Base-by-base conservation (phyloP, 1,140 invertebrate species). In the Pristionchus pacificus region DNA sequence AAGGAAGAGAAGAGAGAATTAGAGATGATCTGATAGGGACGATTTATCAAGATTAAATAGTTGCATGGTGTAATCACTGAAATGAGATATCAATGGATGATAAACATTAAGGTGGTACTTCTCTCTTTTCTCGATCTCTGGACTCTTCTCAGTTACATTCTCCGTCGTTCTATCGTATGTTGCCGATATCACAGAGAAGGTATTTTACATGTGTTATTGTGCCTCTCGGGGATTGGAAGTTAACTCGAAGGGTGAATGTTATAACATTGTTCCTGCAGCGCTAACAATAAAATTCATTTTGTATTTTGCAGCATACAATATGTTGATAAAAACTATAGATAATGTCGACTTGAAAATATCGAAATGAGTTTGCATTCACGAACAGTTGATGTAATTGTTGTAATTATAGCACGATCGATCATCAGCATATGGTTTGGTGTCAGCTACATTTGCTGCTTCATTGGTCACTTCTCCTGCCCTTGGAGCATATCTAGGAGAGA, bases 101-200 rank as follows among this genome's bases (percentile, higher is more conserved):
- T 49, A 10, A 49, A 19, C 38, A 49, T 83, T 57, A 55, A 90
- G 89, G 88, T 98, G 95, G 95, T 98, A 98, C 86, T 99, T 99
- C 87, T 95, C 95, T 62, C 94, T 98, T 91, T 95, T 98, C 86
- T 95, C 93, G 79, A 93, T 99, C 84, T 96, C 93, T 75, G 96
- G 96, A 70, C 91, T 97, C 72, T 98, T 98, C 86, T 93, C 96
- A 65, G 96, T 98, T 64, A 99, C 96, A 59, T 98, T 98, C 85
- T 86, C 85, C 77, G 95, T 98, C 70, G 94, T 98, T 29, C 97
- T 98, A 87, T 95, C 96, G 25, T 98, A 98, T 86, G 96, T 99
- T 69, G 96, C 96, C 49, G 96, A 99, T 87, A 93, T 99, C n/a
- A 99, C 96, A 28, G 93, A 95, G 75, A 93, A 97, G 38, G 38